Evolutionary conservation across 2,888 invertebrate species (phyloP), one percentile per base, ranked within the genome.

Genomic region (Mimas tiliae): DNA sequence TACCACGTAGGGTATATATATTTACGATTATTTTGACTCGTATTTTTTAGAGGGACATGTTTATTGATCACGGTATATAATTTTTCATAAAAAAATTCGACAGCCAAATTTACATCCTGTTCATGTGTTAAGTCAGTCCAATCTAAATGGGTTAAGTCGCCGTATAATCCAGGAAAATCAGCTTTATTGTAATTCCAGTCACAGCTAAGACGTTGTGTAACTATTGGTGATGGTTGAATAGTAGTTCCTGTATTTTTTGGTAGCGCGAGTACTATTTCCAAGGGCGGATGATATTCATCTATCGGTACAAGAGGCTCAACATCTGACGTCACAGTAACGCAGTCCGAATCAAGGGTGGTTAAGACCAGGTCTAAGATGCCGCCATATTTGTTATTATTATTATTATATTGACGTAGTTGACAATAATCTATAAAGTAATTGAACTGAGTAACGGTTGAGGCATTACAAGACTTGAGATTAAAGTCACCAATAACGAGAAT

Each of bases 1-100:
- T 47, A 47, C 47, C 47, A 47, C 47, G n/a, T 47, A 47, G 47
- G 47, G 14, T 47, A 47, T 47, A 47, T 14, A n/a, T 47, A 47
- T 47, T 14, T 47, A 7, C 34, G 34, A 34, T 34, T 34, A 6
- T 34, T 34, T 3, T 7, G 7, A 7, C 34, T 34, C 3, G 7
- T 7, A 6, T 7, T 34, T 34, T 34, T 34, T 34, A 7, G 34
- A 34, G 34, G 34, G 7, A 34, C 34, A 34, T 34, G 34, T 34
- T 34, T 34, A 7, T 6, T 34, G 3, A 34, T 34, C 7, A 34
- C 34, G 34, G 3, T 34, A 34, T 34, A 34, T 7, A 34, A 34
- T 34, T 34, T 34, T 6, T 34, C 34, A 47, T n/a, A 14, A 14
- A 12, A 47, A 6, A 47, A 6, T 6, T 47, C 47, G 6, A n/a